Percentiles rank a stretch among this genome's conserved stretches.
These are phyloP conservation scores for Tursiops truncatus DNA, from an alignment of 2,113 vertebrate genomes.

Conservation along the genomic window DNA sequence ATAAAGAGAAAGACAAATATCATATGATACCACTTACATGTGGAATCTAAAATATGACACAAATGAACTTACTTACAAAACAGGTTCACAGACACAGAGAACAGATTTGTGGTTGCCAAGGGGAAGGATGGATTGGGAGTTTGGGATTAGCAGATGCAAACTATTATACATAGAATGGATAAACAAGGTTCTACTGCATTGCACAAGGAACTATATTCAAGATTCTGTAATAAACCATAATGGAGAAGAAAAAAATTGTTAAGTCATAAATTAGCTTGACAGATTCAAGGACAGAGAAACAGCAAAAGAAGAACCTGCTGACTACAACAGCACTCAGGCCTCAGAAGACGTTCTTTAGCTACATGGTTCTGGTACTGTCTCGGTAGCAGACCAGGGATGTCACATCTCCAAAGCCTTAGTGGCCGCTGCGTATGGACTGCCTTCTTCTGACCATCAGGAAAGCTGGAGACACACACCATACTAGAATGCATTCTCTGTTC, in stretches of 20 bases:
- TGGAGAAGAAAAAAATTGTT: not conserved
- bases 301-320: not conserved
- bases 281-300: not conserved
- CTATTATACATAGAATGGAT: not conserved
- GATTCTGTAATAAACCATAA: not conserved
- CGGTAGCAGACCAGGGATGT: not conserved
- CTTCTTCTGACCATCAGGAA: not conserved
- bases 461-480: not conserved
- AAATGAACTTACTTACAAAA: not conserved
- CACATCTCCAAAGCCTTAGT: not conserved
- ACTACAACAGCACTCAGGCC: not conserved
- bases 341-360: not conserved
- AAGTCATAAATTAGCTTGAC: conserved; percentile 2
- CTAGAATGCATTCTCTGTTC: not conserved
- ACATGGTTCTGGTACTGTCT: not conserved
- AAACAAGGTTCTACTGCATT: not conserved
- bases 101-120: not conserved
- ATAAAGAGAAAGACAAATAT: not conserved
- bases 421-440: not conserved
- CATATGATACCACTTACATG: not conserved
- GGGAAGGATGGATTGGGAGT: not conserved
- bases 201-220: not conserved
- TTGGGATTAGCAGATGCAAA: not conserved
- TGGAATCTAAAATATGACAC: not conserved
- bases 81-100: not conserved